A percentile compares a stretch with the other conserved stretches of the same genome.
These are phyloP conservation scores for Bruchidius siliquastri DNA, from an alignment of 2,888 invertebrate species.

Conservation along the genomic window DNA sequence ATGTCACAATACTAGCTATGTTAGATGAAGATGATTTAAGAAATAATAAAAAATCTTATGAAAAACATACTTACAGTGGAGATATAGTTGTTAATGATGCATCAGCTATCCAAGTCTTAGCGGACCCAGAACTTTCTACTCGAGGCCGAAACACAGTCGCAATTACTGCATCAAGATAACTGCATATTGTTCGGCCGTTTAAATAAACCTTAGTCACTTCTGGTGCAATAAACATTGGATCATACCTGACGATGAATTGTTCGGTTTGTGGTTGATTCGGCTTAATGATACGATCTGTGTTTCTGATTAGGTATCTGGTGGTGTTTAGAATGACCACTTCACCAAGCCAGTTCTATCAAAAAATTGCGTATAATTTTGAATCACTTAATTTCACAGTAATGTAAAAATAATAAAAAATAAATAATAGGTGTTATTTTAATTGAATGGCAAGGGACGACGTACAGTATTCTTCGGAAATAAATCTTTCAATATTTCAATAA, in stretches of 20 bases:
- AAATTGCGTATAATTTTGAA: neutral
- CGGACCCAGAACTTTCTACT: neutral
- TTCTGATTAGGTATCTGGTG: conserved; percentile 57
- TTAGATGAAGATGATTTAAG: too few species aligned
- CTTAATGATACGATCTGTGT: conserved; percentile 53
- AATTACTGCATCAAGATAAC: neutral
- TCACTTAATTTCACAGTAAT: too few species aligned
- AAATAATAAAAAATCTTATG: too few species aligned
- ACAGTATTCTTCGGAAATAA: too few species aligned
- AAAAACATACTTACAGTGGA: conserved; percentile 35
- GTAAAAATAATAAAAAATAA: too few species aligned
- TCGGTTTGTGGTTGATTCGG: conserved; percentile 53
- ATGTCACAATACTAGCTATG: too few species aligned
- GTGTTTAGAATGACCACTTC: conserved; percentile 57
- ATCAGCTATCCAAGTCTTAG: neutral
- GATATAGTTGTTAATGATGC: conserved; percentile 10
- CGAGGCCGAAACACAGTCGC: neutral
- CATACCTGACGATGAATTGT: conserved; percentile 58
- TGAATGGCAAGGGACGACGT: too few species aligned
- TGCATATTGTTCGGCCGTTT: conserved; percentile 56
- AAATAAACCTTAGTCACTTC: conserved; percentile 50
- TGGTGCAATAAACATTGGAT: conserved; percentile 45
- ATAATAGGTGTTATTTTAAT: too few species aligned
- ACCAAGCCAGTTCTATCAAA: conserved; percentile 50
- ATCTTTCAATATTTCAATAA: too few species aligned